Evolutionary conservation across 2,113 vertebrate species (phyloP), one percentile per base, ranked within the genome.

Genomic region (Hypanus sabinus): DNA sequence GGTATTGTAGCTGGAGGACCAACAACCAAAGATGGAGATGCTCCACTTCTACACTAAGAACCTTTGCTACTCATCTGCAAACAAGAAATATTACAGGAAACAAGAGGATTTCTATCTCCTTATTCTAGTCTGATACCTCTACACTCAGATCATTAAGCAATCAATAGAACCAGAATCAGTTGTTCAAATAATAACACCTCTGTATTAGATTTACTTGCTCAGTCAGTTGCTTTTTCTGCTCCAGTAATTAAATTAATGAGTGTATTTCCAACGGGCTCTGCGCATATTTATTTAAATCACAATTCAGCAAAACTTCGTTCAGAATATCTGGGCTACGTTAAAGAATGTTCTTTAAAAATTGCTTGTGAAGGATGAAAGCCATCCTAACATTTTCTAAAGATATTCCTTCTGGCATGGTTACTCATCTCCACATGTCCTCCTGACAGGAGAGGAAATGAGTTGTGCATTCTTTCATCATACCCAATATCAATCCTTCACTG

Each of bases 261-360:
- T 75, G 36, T 10, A 55, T 75, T 73, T 75, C 91, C 71, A 73
- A 22, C 27, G 10, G 24, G 70, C 22, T 93, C 9, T 27, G 36
- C 55, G 36, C 70, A 93, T 92, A 68, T 92, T 92, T 92, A 70
- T 92, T 71, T 71, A 71, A 75, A 55, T 55, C 91, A 75, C 68
- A 93, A 55, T 55, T 73, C 91, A 93, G 71, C 20, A 93, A 90
- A n/a, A 16, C 24, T 68, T 90, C 30, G 38, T 7, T 30, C 20
- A 73, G 65, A 93, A 93, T 38, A 93, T 73, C 68, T 27, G 27
- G 91, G 91, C 68, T 36, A 55, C 20, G 30, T 73, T 12, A 75
- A 91, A 36, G 33, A 22, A 38, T 91, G 62, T 70, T 27, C 46
- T 27, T 33, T 0, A 46, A 46, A 46, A 93, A 93, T 30, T 73